A percentile compares a stretch with the other conserved stretches of the same genome.
phyloP scores from a whole-genome alignment of 2,888 invertebrate genomes.

The Ommatoiulus sabulosus region DNA sequence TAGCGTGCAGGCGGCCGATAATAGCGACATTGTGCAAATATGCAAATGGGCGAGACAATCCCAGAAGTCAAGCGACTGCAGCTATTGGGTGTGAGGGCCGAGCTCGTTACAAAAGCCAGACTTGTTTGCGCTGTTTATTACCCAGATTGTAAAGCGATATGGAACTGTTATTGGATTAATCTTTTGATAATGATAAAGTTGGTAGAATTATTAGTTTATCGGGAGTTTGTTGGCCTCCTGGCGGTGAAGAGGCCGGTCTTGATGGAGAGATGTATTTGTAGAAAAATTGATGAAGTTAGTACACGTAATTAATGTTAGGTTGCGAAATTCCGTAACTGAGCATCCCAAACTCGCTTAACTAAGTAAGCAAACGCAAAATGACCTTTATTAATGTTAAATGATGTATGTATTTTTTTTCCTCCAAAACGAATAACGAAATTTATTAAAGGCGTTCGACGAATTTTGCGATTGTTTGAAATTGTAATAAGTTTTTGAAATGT shows the following conservation, averaged over 20 bases:
- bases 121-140: conserved; percentile 15
- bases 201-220: neutral
- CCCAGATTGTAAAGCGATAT: neutral
- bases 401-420: no score
- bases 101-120: neutral
- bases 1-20: neutral
- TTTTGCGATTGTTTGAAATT: no score
- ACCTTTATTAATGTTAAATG: neutral
- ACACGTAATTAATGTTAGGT: neutral
- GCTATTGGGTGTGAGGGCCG: neutral
- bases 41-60: neutral
- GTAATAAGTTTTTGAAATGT: no score
- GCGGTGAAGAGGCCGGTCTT: neutral
- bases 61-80: neutral
- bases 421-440: neutral
- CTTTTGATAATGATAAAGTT: neutral
- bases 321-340: no score
- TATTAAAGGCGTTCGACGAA: no score
- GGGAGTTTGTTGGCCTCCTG: neutral
- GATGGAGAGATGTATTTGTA: neutral
- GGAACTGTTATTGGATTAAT: neutral
- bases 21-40: conserved; percentile 9
- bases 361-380: neutral
- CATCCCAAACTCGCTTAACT: no score
- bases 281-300: neutral